Conservation (phyloP, 2,113 vertebrate species). For the Rhynchomys soricoides region DNA sequence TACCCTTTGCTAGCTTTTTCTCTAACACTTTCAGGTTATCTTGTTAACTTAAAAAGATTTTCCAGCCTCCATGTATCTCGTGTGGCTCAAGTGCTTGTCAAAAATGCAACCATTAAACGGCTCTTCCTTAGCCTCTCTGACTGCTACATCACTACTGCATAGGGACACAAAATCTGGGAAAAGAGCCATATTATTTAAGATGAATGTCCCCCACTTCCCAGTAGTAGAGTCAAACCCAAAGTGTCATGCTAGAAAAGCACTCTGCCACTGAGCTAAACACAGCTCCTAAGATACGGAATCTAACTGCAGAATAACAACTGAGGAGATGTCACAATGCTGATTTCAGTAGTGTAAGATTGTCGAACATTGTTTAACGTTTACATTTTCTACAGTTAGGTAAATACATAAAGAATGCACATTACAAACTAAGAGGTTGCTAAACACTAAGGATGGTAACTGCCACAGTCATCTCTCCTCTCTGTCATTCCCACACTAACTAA, state of each 20-base stretch:
- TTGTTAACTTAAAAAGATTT: background rate
- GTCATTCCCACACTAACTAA: background rate
- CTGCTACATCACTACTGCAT: background rate
- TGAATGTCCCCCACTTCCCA: background rate
- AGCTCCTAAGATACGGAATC: background rate
- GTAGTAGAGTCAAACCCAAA: background rate
- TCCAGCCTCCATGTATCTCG: background rate
- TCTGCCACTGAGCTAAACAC: no score
- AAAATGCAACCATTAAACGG: background rate
- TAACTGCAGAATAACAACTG: background rate
- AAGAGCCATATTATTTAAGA: background rate
- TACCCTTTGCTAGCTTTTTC: background rate
- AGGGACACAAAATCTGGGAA: background rate
- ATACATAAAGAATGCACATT: background rate
- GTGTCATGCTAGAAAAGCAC: background rate
- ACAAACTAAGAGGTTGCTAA: background rate
- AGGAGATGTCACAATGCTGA: background rate
- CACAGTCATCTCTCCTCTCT: background rate
- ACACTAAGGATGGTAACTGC: background rate
- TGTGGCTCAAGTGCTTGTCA: background rate
- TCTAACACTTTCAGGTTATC: background rate
- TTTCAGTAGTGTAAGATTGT: background rate
- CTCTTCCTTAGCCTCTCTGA: background rate
- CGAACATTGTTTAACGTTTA: background rate
- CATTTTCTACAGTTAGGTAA: slow-evolving; percentile 9